Conservation (phyloP, 2,888 invertebrate genomes). For the Cetonia aurata region DNA sequence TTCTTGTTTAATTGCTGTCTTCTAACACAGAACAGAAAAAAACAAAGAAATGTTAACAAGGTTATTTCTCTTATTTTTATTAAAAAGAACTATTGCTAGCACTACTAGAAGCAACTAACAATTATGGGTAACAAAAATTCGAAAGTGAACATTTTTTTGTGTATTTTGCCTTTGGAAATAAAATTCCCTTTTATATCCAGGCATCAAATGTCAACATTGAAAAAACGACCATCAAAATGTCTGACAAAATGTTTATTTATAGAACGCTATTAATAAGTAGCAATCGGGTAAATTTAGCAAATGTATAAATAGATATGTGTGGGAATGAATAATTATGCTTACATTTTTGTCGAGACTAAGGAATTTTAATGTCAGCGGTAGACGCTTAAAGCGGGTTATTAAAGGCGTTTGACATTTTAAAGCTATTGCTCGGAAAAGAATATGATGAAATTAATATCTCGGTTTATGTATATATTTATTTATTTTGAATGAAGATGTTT, state of each 20-base stretch:
- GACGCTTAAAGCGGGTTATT: slow-evolving; percentile 25
- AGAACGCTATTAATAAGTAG: slow-evolving; percentile 23
- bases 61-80: slow-evolving; percentile 11
- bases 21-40: not conserved
- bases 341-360: slow-evolving; percentile 23
- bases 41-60: not conserved
- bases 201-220: slow-evolving; percentile 24
- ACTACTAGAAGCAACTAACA: not conserved
- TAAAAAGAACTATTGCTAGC: not conserved
- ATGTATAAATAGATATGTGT: slow-evolving; percentile 28
- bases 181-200: slow-evolving; percentile 28
- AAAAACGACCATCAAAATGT: slow-evolving; percentile 22
- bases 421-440: not conserved
- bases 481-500: slow-evolving; percentile 11
- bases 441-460: slow-evolving; percentile 24
- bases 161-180: slow-evolving; percentile 6
- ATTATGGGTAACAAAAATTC: slow-evolving; percentile 24
- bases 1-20: not conserved
- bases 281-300: slow-evolving; percentile 13
- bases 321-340: slow-evolving; percentile 28
- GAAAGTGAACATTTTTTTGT: slow-evolving; percentile 19
- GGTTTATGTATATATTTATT: slow-evolving; percentile 21
- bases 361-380: slow-evolving; percentile 22
- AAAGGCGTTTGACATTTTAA: slow-evolving; percentile 34
- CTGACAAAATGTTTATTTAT: slow-evolving; percentile 26